Conservation (phyloP, 2,113 vertebrate genomes). For the Australoheros scitulus region DNA sequence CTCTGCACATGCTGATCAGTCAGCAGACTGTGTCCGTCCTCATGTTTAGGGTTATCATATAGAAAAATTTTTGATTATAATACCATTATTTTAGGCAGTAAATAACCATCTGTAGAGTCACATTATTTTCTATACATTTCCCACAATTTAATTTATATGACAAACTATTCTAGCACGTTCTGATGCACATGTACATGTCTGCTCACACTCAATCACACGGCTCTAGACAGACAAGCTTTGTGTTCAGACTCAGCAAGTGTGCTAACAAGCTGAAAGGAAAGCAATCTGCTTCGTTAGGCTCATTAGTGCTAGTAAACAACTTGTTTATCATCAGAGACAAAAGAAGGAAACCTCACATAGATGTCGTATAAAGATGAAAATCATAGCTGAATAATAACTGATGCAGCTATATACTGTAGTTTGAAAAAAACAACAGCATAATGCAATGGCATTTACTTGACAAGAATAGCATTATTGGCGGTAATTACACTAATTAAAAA, state of each 20-base stretch:
- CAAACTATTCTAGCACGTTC: neutral
- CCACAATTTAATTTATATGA: accelerated
- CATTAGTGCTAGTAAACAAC: slow-evolving; percentile 57
- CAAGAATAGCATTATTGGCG: neutral
- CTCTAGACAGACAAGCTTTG: slow-evolving; percentile 50
- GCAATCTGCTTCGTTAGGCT: slow-evolving; percentile 50
- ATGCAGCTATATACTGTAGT: neutral
- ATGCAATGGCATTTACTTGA: neutral
- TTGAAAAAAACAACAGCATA: neutral
- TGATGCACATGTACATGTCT: slow-evolving; percentile 5
- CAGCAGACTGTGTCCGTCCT: neutral
- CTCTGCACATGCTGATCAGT: neutral
- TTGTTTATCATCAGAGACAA: slow-evolving; percentile 44
- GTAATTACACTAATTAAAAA: neutral
- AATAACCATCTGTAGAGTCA: neutral
- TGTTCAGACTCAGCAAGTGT: slow-evolving; percentile 54
- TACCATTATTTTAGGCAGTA: neutral
- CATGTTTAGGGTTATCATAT: neutral
- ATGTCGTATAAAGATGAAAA: neutral
- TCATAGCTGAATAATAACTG: neutral
- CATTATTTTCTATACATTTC: neutral
- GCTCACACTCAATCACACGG: slow-evolving; percentile 21
- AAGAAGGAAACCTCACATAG: neutral
- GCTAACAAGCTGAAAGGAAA: slow-evolving; percentile 55
- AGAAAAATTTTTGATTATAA: neutral